Conservation (phyloP, 2,797 vertebrate genomes). For the Propithecus deckenii region DNA sequence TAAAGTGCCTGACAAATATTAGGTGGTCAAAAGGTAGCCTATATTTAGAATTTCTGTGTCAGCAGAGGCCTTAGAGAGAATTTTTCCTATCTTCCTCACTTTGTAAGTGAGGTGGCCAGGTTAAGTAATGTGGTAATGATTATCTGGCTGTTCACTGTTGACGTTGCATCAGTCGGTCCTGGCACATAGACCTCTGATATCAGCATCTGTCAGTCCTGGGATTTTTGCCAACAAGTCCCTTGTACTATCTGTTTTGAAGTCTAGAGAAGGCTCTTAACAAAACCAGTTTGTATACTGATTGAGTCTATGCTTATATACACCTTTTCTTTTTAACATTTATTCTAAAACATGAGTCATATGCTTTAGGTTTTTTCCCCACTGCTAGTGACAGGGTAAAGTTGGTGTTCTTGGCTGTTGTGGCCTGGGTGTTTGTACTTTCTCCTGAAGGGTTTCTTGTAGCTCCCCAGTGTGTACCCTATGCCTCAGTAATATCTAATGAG, state of each 20-base stretch:
- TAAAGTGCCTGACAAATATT: neutral
- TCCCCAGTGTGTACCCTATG: neutral
- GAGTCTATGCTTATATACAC: neutral
- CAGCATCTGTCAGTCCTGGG: neutral
- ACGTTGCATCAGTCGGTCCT: neutral
- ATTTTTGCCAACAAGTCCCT: neutral
- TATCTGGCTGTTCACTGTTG: neutral
- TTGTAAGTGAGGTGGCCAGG: neutral
- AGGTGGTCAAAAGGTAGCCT: neutral
- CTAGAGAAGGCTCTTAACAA: neutral
- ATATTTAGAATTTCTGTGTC: neutral
- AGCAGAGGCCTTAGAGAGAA: neutral
- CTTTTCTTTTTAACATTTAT: neutral
- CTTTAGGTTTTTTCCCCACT: neutral
- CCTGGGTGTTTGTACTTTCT: neutral
- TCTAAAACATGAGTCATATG: neutral
- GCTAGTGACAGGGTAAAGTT: neutral
- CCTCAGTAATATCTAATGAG: neutral
- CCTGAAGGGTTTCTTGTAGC: neutral
- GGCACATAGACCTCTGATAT: neutral
- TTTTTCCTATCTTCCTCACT: neutral
- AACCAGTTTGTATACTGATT: neutral
- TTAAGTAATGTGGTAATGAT: neutral
- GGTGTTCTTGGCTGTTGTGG: neutral
- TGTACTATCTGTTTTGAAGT: neutral